Conservation (phyloP, 2,113 vertebrate species). For the Corvus cornix region DNA sequence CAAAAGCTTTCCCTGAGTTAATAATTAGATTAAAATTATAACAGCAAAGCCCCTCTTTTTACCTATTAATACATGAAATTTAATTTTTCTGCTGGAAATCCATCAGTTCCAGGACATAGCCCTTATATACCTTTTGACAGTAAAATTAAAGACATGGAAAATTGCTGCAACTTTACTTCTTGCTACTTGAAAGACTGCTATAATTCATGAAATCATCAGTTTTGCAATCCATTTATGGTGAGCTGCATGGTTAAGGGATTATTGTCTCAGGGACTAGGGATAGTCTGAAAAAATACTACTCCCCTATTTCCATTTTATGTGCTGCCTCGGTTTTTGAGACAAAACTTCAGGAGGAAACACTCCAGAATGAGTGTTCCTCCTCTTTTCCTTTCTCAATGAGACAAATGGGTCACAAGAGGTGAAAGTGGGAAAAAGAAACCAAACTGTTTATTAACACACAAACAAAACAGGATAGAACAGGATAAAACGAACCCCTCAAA, state of each 20-base stretch:
- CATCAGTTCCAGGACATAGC: constrained; percentile 58
- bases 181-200: constrained; percentile 56
- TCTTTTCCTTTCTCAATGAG: too few relatives aligned
- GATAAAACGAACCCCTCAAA: too few relatives aligned
- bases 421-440: too few relatives aligned
- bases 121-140: constrained; percentile 63
- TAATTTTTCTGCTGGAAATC: constrained; percentile 58
- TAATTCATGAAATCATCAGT: constrained; percentile 55
- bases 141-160: constrained; percentile 73
- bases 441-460: too few relatives aligned
- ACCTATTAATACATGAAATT: constrained; percentile 53
- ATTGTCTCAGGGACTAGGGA: constrained; percentile 42
- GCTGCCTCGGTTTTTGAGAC: too few relatives aligned
- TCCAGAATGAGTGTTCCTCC: too few relatives aligned
- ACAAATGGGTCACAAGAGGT: too few relatives aligned
- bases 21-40: constrained; percentile 68
- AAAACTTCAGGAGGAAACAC: too few relatives aligned
- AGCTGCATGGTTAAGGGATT: constrained; percentile 54
- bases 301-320: constrained; percentile 23
- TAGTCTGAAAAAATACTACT: constrained; percentile 52
- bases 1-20: constrained; percentile 47
- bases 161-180: constrained; percentile 55
- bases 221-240: constrained; percentile 55
- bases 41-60: constrained; percentile 41
- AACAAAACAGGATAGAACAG: too few relatives aligned